These are phyloP conservation scores for Trachelus tabidus DNA, from an alignment of 2,888 invertebrate genomes.

Conservation along the genomic window DNA sequence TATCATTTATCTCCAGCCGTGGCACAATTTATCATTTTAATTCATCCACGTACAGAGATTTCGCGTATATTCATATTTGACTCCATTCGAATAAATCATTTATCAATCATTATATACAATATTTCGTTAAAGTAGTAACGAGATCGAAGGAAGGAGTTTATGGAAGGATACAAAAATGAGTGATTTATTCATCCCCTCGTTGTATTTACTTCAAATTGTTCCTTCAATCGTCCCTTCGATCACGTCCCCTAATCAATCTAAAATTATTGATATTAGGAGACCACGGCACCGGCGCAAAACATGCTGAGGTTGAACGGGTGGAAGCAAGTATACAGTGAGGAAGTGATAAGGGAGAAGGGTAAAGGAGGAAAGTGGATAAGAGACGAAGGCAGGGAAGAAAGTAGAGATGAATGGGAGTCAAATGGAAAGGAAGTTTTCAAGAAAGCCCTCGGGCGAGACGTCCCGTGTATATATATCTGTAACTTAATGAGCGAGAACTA, in stretches of 20 bases:
- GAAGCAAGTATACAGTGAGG: not conserved
- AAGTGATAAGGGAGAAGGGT: not conserved
- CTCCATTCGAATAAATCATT: not conserved
- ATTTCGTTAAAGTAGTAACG: not conserved
- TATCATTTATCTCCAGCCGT: not conserved
- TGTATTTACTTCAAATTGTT: not conserved
- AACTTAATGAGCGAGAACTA: not conserved
- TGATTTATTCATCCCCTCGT: not conserved
- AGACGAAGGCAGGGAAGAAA: not conserved
- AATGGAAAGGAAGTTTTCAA: not conserved
- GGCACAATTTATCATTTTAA: constrained; percentile 2
- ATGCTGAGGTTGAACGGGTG: not conserved
- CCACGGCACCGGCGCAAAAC: not conserved
- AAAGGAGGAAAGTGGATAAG: too few relatives aligned
- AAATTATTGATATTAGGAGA: not conserved
- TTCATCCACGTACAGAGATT: not conserved
- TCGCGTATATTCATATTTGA: not conserved
- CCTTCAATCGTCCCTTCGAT: not conserved
- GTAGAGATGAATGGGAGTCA: not conserved
- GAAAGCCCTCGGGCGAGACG: not conserved
- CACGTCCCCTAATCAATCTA: not conserved
- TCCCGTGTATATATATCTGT: not conserved
- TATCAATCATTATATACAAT: not conserved
- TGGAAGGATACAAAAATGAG: not conserved
- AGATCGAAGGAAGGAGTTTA: not conserved